Conservation (phyloP, 2,888 invertebrate species). For the Cacoxenus indagator region DNA sequence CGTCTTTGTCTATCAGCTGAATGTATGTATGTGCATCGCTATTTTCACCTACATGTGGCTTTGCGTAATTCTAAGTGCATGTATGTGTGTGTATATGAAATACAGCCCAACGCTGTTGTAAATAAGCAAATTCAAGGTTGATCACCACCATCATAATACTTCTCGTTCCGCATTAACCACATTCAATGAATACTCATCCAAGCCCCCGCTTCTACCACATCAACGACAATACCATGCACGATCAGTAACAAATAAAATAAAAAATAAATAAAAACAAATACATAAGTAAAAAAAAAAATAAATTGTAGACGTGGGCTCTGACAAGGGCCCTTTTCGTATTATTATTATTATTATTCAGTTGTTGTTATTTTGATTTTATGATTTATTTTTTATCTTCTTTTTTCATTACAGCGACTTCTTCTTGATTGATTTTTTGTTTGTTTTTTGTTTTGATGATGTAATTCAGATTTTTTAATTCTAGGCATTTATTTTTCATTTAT, state of each 20-base stretch:
- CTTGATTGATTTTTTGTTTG: too few relatives aligned
- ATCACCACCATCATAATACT: constrained; percentile 43
- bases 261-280: too few relatives aligned
- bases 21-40: neutral
- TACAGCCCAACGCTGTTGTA: constrained; percentile 23
- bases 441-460: too few relatives aligned
- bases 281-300: too few relatives aligned
- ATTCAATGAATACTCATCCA: too few relatives aligned
- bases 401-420: too few relatives aligned
- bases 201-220: constrained; percentile 1
- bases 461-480: too few relatives aligned
- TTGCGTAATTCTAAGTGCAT: constrained; percentile 26
- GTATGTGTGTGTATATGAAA: constrained; percentile 22
- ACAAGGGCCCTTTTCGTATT: constrained; percentile 44
- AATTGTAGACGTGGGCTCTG: neutral
- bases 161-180: constrained; percentile 15
- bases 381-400: too few relatives aligned
- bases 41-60: constrained; percentile 12
- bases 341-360: constrained; percentile 27
- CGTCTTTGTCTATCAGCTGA: neutral
- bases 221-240: neutral
- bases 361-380: constrained; percentile 3
- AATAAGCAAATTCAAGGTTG: constrained; percentile 58
- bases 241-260: neutral
- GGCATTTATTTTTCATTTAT: too few relatives aligned